Evolutionary conservation across 1,140 invertebrate genomes (phyloP), one percentile per base, ranked within the genome.

Genomic region (Procambarus virginalis): DNA sequence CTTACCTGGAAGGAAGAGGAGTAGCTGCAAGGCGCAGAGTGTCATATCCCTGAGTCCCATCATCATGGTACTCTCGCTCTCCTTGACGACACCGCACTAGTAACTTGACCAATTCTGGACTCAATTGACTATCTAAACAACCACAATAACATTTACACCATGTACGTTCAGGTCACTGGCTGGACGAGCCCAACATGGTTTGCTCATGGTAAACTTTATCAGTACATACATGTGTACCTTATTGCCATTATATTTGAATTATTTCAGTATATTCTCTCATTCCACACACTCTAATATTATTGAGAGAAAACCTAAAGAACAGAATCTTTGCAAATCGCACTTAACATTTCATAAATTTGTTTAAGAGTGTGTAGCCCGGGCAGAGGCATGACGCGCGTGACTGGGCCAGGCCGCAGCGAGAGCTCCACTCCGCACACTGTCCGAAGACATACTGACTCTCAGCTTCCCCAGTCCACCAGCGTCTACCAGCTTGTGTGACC

Each of bases 1-100:
- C 68, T 73, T 73, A 73, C 68, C 68, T 34, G 68, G 68, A 73
- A 73, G 68, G 68, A 73, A 73, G 68, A 73, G 68, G n/a, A 73
- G 14, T 8, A 73, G 3, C 22, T 73, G 68, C n/a, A 73, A 5
- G 14, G 34, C n/a, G n/a, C 68, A 34, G 68, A 73, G 68, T 14
- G 20, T 8, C 68, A 73, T 3, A 34, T 73, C 68, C 10, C 22
- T 73, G 6, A 73, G n/a, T 22, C 5, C 68, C 20, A 73, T 20
- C 68, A 73, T 73, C 22, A 34, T 73, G n/a, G 5, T 73, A 68
- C 34, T 2, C 34, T 34, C 34, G 34, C 2, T n/a, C 20, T 34
- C 22, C n/a, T 34, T 8, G 5, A 73, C 22, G 68, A 22, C 68
- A 73, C 68, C 14, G 34, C 68, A 73, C 68, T 73, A 73, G 34